Base-by-base conservation (phyloP, 1,140 invertebrate genomes). In the Drosophila ogumai region DNA sequence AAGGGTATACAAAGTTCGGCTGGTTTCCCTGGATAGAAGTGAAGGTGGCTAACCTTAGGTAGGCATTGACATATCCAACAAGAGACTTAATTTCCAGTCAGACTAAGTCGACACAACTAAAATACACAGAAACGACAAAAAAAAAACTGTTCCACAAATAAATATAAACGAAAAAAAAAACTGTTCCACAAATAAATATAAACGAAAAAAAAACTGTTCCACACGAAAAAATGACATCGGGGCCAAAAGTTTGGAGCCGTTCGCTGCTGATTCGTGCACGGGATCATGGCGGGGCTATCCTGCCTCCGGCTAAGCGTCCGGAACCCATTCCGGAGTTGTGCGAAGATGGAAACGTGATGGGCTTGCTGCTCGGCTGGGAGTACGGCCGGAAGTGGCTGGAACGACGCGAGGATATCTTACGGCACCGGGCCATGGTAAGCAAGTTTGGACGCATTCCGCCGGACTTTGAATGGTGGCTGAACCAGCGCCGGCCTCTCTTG, bases 401-500 rank as follows among this genome's bases (percentile, higher is more conserved):
- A 19, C 43, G 34, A 6, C 71, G 73, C 5, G 73, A 75, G n/a
- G 36, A 75, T n/a, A 43, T 66, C 31, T 3, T 22, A 3, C 19
- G 15, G 4, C 43, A 75, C 10, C 44, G 60, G 3, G 41, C 36
- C 17, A 15, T 75, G 44, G 8, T 32, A 3, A 41, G 41, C 36
- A 66, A 34, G 1, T 56, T 75, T 13, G 50, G 41, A 19, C 28
- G 17, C 8, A 66, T 75, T 15, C 43, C 46, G 6, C 17, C 73
- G 6, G 73, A 75, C 46, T 65, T 75, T 0, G 32, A 13, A n/a
- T 75, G 73, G 73, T 75, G 73, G 73, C 38, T 75, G 12, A 71
- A 72, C 34, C 66, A 72, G 32, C 66, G 66, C n/a, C 67, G 68
- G 5, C 68, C 68, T 15, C 41, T 57, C 28, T 17, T 57, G 6